Conservation (phyloP, 2,797 vertebrate genomes). For the Pseudomugil gertrudae region DNA sequence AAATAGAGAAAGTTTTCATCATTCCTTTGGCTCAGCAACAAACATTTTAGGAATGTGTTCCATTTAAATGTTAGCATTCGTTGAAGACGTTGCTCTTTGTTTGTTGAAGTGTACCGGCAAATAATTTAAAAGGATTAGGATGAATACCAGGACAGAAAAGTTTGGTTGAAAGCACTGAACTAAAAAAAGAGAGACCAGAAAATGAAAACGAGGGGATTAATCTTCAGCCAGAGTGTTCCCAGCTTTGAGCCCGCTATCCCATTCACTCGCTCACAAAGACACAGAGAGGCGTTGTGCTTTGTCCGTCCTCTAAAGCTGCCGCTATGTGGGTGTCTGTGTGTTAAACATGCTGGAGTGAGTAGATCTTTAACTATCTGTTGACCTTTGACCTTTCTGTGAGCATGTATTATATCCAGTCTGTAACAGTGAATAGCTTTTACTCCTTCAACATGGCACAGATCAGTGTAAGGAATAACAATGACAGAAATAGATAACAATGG, state of each 20-base stretch:
- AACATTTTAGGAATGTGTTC: constrained; percentile 2
- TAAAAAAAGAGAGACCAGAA: background rate
- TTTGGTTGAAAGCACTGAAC: constrained; percentile 2
- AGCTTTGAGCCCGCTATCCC: constrained; percentile 7
- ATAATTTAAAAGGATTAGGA: background rate
- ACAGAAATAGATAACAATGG: too few relatives aligned
- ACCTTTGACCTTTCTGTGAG: constrained; percentile 38
- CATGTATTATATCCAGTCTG: background rate
- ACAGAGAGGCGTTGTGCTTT: constrained; percentile 8
- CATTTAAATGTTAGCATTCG: background rate
- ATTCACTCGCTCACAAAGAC: constrained; percentile 36
- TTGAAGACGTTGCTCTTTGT: background rate
- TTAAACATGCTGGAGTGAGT: constrained; percentile 42
- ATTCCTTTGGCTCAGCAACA: background rate
- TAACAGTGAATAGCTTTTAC: background rate
- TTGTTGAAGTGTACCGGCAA: background rate
- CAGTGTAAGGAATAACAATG: background rate
- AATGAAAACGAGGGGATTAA: constrained; percentile 7
- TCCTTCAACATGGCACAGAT: background rate
- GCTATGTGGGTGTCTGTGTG: background rate
- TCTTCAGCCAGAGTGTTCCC: constrained; percentile 11
- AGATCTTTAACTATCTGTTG: constrained; percentile 58
- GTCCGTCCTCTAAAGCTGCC: constrained; percentile 14
- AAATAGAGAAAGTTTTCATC: background rate
- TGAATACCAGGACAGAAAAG: background rate